Conservation (phyloP, 2,888 invertebrate species). For the Drosophila mettleri region DNA sequence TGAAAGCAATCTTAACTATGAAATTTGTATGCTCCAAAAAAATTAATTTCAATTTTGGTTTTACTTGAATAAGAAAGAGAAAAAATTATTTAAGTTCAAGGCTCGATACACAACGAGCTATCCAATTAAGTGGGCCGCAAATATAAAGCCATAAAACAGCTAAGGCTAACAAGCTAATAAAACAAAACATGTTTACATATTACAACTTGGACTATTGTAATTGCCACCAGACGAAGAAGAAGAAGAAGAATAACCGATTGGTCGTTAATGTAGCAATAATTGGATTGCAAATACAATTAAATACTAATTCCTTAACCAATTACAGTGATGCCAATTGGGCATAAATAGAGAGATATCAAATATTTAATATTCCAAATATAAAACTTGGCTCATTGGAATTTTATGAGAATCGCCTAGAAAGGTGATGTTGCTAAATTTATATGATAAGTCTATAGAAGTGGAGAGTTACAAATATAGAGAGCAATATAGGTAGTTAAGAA, state of each 20-base stretch:
- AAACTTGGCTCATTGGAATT: background rate
- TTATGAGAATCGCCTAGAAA: background rate
- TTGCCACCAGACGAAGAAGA: background rate
- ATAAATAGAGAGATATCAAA: background rate
- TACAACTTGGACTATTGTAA: background rate
- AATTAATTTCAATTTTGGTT: background rate
- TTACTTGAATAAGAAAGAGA: background rate
- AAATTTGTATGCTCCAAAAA: background rate
- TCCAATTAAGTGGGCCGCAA: background rate
- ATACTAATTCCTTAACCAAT: background rate
- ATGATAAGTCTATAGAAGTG: too few species aligned
- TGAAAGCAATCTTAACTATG: too few species aligned
- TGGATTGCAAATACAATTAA: conserved; percentile 1
- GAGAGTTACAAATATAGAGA: background rate
- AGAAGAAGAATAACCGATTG: background rate
- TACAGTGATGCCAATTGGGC: background rate
- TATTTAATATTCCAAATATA: background rate
- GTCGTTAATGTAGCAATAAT: background rate
- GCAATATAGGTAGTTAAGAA: too few species aligned
- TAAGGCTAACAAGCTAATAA: background rate
- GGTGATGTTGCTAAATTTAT: background rate
- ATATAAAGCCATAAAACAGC: background rate
- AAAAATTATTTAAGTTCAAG: background rate
- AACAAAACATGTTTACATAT: background rate
- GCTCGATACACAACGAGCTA: background rate